Evolutionary conservation across 92 coral and sea anemone species (phyloP).

Genomic region (Anthopleura xanthogrammica): DNA sequence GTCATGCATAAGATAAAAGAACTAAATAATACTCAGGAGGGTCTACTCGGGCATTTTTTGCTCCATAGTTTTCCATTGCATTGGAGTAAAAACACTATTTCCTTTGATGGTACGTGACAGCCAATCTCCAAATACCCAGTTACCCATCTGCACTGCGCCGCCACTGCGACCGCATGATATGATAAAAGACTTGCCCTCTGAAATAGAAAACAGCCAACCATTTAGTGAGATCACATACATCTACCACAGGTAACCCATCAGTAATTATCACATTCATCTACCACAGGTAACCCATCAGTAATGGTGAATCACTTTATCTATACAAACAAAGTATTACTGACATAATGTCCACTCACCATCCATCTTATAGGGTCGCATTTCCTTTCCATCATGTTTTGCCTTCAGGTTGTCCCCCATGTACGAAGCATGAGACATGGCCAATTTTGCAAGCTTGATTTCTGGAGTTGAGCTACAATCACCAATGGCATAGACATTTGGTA

Average conservation of each 20-base stretch:
- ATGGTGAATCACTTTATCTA: too few species aligned
- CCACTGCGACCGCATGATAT: conserved; percentile 83
- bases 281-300: too few species aligned
- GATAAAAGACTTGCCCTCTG: conserved; percentile 74
- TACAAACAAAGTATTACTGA: too few species aligned
- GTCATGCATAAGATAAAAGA: too few species aligned
- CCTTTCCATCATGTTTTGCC: conserved; percentile 76
- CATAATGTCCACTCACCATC: conserved; percentile 38
- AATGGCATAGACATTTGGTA: conserved; percentile 88
- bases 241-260: background rate
- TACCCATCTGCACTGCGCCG: conserved; percentile 72
- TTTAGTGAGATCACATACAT: too few species aligned
- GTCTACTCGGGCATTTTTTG: conserved; percentile 73
- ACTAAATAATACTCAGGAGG: background rate
- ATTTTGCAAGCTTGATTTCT: conserved; percentile 86
- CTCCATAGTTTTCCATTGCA: conserved; percentile 90
- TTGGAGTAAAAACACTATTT: conserved; percentile 62
- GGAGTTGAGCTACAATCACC: conserved; percentile 89
- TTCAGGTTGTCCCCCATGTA: conserved; percentile 75
- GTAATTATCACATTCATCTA: too few species aligned
- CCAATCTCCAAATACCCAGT: conserved; percentile 76
- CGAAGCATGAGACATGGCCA: conserved; percentile 69
- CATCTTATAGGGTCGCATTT: conserved; percentile 63
- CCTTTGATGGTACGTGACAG: conserved; percentile 7
- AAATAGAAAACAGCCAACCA: conserved; percentile 3